These are phyloP conservation scores for Hoplodrina blanda DNA, from an alignment of 2,888 invertebrate species.

Conservation along the genomic window DNA sequence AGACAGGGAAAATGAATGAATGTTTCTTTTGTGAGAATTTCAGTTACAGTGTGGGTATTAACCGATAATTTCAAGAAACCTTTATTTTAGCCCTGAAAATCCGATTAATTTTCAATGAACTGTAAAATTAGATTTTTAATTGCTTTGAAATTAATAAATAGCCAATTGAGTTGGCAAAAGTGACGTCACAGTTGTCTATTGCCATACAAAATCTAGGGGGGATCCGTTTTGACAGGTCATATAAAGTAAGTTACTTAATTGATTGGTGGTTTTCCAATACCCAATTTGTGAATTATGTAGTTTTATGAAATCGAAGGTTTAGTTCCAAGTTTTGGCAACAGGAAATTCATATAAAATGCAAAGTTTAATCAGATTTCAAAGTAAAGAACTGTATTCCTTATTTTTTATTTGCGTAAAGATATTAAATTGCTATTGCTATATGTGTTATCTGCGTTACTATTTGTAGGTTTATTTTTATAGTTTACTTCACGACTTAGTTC, in stretches of 20 bases:
- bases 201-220: no score
- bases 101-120: no score
- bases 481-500: conserved; percentile 1
- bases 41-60: background rate
- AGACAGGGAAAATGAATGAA: conserved; percentile 16
- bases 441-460: conserved; percentile 13
- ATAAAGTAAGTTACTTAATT: no score
- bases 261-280: no score
- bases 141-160: no score
- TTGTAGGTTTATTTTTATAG: conserved; percentile 18
- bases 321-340: background rate
- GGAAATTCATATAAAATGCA: background rate
- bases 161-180: no score
- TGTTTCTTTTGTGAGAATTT: background rate
- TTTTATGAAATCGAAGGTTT: conserved; percentile 13
- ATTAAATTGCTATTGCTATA: background rate
- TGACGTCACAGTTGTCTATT: no score
- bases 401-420: background rate
- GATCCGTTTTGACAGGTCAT: no score
- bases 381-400: background rate
- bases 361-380: background rate
- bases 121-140: no score
- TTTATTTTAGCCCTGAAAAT: no score
- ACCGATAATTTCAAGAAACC: no score
- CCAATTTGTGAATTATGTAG: conserved; percentile 1